Evolutionary conservation across 2,113 vertebrate species (phyloP).

Genomic region (Sander vitreus): DNA sequence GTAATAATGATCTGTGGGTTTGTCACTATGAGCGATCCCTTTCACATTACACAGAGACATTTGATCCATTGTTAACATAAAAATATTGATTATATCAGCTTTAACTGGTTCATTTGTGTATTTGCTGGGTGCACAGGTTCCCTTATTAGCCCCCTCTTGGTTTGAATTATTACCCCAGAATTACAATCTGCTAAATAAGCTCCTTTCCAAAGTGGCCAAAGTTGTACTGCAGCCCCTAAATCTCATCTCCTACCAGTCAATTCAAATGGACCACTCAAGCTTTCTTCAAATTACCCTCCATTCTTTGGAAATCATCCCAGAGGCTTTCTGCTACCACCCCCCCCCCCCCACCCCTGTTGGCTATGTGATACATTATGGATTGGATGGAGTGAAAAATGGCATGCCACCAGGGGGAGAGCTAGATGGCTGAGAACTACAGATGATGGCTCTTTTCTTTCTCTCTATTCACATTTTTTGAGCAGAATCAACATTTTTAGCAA

Average conservation of each 20-base stretch:
- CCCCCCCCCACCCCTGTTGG: not conserved
- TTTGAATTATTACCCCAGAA: constrained; percentile 28
- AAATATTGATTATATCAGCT: not conserved
- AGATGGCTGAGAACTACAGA: not conserved
- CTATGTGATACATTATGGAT: constrained; percentile 61
- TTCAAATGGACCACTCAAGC: constrained; percentile 26
- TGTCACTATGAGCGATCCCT: not conserved
- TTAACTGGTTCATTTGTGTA: not conserved
- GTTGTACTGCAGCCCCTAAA: constrained; percentile 17
- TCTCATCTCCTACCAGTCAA: constrained; percentile 12
- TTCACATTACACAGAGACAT: not conserved
- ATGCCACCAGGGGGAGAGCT: constrained; percentile 6
- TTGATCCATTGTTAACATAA: not conserved
- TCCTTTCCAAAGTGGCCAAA: constrained; percentile 32
- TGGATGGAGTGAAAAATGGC: constrained; percentile 42
- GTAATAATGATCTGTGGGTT: not conserved
- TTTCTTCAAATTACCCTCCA: constrained; percentile 47
- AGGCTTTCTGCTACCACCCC: constrained; percentile 14
- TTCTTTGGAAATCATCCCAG: constrained; percentile 61
- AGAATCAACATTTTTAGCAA: not conserved
- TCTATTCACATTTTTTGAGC: not conserved
- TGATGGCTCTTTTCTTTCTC: not conserved
- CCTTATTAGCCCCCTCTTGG: not conserved
- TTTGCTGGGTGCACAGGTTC: not conserved
- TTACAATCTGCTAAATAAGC: constrained; percentile 21